phyloP scores from a whole-genome alignment of 2,888 invertebrate genomes.

The Reticulitermes lucifugus region DNA sequence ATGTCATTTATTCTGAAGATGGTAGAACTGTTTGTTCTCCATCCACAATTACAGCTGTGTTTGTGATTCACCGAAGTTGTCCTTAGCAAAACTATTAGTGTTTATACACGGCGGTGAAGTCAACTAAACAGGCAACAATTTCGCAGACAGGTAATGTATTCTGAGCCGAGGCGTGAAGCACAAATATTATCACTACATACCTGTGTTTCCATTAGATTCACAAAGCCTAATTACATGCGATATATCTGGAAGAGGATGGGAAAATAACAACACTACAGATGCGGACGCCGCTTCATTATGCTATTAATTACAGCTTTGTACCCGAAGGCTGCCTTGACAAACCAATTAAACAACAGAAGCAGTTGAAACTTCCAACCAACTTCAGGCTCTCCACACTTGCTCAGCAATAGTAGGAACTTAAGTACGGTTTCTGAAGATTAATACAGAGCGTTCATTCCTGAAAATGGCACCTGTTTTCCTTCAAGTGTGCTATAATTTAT shows the following conservation, averaged over 20 bases:
- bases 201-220: constrained; percentile 35
- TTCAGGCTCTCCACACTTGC: no score
- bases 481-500: no score
- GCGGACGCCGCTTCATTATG: constrained; percentile 27
- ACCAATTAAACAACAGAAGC: constrained; percentile 16
- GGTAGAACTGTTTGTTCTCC: no score
- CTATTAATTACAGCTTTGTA: constrained; percentile 25
- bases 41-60: neutral
- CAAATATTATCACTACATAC: constrained; percentile 41
- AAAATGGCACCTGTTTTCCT: no score
- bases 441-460: no score
- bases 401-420: no score
- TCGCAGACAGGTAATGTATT: neutral
- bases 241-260: constrained; percentile 19
- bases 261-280: constrained; percentile 19
- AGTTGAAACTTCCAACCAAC: neutral
- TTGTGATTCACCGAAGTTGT: neutral
- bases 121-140: neutral
- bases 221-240: constrained; percentile 33
- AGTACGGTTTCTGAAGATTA: no score
- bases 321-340: constrained; percentile 27
- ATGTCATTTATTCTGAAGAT: no score
- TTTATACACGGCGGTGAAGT: neutral
- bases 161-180: constrained; percentile 30
- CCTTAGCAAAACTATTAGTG: neutral